phyloP scores from a whole-genome alignment of 2,797 vertebrate species.

The Gastrophryne carolinensis region DNA sequence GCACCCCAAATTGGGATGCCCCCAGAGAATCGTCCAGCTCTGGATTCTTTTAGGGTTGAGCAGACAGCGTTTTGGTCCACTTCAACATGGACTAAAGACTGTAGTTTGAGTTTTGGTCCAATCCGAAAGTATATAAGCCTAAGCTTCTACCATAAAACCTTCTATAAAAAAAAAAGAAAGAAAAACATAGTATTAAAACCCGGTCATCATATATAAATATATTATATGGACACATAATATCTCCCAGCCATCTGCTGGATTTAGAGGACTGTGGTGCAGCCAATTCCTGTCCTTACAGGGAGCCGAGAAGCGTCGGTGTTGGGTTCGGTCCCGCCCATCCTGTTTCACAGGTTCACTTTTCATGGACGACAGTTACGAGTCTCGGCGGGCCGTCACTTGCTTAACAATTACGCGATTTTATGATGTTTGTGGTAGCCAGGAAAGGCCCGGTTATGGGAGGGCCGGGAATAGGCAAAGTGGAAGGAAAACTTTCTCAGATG shows the following conservation, averaged over 20 bases:
- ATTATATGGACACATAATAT: not conserved
- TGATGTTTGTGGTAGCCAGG: conserved; percentile 41
- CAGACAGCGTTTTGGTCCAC: no score
- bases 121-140: no score
- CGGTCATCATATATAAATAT: not conserved
- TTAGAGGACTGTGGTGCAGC: conserved; percentile 7
- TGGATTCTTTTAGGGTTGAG: no score
- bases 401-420: conserved; percentile 49
- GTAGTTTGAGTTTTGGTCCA: no score
- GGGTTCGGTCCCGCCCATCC: conserved; percentile 15
- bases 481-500: conserved; percentile 43
- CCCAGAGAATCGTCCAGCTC: no score
- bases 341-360: conserved; percentile 41
- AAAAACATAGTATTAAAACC: no score
- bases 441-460: conserved; percentile 25
- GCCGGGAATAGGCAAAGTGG: conserved; percentile 36
- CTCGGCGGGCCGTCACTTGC: conserved; percentile 27
- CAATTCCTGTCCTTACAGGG: conserved; percentile 25
- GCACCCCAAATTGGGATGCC: no score
- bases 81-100: no score
- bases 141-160: no score
- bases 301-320: conserved; percentile 15
- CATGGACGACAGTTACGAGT: conserved; percentile 25
- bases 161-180: no score
- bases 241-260: conserved; percentile 27